Evolutionary conservation across 2,113 vertebrate genomes (phyloP).

Genomic region (Ploceus nigricollis): DNA sequence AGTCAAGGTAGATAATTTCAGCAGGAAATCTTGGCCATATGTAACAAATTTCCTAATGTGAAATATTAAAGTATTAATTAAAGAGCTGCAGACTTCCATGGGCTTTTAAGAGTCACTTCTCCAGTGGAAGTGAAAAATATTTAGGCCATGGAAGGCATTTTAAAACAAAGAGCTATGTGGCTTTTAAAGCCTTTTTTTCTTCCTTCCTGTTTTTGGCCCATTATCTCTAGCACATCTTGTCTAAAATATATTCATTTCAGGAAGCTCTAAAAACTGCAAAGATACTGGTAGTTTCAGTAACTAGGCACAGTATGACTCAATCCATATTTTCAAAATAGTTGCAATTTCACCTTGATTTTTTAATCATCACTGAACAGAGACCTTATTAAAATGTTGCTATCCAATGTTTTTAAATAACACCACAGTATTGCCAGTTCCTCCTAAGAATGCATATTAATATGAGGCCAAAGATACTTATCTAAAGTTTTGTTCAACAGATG

Average conservation of each 20-base stretch:
- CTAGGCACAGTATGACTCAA: background rate
- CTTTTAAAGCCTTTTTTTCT: background rate
- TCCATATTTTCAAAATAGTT: background rate
- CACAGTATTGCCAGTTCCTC: background rate
- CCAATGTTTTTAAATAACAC: background rate
- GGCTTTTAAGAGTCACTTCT: background rate
- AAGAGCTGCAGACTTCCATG: background rate
- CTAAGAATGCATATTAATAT: background rate
- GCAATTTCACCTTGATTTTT: background rate
- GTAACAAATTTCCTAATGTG: background rate
- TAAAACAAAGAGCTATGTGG: background rate
- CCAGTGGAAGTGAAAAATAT: background rate
- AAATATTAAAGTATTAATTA: conserved; percentile 19
- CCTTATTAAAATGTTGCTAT: background rate
- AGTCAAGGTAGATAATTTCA: background rate
- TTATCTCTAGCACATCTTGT: background rate
- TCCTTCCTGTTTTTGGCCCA: background rate
- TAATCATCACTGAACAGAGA: background rate
- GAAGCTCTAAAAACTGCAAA: background rate
- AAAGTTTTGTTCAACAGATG: background rate
- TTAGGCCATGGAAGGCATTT: background rate
- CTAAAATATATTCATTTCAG: background rate
- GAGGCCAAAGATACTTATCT: background rate
- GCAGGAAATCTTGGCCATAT: background rate
- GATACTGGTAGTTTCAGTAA: background rate